phyloP scores from a whole-genome alignment of 2,888 invertebrate genomes.

The Silvanus unidentatus region DNA sequence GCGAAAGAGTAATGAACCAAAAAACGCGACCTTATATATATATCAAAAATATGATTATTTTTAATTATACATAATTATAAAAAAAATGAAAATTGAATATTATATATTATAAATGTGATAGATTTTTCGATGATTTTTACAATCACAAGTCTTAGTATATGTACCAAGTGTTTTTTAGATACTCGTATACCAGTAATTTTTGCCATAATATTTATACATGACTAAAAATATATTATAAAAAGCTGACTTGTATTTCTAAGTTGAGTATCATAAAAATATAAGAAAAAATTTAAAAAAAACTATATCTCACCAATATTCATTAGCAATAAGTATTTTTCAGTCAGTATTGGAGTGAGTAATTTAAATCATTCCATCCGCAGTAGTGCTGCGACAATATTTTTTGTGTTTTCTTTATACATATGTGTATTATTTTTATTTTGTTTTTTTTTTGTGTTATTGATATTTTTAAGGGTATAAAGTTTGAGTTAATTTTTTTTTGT shows the following conservation, averaged over 20 bases:
- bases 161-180: slow-evolving; percentile 50
- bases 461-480: too few relatives aligned
- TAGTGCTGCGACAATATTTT: slow-evolving; percentile 22
- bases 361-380: slow-evolving; percentile 43
- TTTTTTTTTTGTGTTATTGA: too few relatives aligned
- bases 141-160: slow-evolving; percentile 54
- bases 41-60: slow-evolving; percentile 25
- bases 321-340: slow-evolving; percentile 51
- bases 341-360: slow-evolving; percentile 49
- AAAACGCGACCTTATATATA: too few relatives aligned
- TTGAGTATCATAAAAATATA: slow-evolving; percentile 31
- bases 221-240: slow-evolving; percentile 21
- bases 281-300: slow-evolving; percentile 19
- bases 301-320: slow-evolving; percentile 44
- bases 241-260: slow-evolving; percentile 33
- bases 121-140: slow-evolving; percentile 65
- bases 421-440: slow-evolving; percentile 9
- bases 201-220: slow-evolving; percentile 45
- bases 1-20: too few relatives aligned
- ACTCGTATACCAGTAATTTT: slow-evolving; percentile 48
- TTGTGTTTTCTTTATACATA: neutral
- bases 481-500: too few relatives aligned
- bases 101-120: slow-evolving; percentile 54
- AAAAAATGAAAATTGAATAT: slow-evolving; percentile 28
- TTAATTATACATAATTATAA: neutral